Base-by-base conservation (phyloP, 2,113 vertebrate species). In the Rhegmatorhina hoffmannsi region DNA sequence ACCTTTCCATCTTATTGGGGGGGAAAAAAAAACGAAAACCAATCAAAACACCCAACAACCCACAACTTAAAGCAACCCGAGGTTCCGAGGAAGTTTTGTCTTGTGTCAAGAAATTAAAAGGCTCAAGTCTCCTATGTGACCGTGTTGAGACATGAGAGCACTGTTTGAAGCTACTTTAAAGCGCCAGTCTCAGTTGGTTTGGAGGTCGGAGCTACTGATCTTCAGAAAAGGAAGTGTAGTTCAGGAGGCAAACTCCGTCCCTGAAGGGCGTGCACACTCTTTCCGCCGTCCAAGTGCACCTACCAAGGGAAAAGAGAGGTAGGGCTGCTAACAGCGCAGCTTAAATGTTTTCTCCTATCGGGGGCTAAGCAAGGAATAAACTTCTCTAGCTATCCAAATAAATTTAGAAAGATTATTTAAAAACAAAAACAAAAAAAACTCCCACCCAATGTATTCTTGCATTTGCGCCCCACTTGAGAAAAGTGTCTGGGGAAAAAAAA, bases 31-130 rank as follows among this genome's bases (percentile, higher is more conserved):
- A 3, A 2, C 11, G 33, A 81, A 12, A 17, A 36, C 13, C 20
- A 10, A 36, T 44, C 29, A 14, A 79, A 58, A 58, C 72, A 64
- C 20, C 11, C 47, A 80, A 14, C 34, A 25, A 19, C 10, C 15
- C 46, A 56, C 36, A 29, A 13, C 17, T 23, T 69, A 56, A 69
- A 28, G 6, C 87, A 68, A 1, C 9, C 8, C 10, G 3, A 21
- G 10, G 13, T 40, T 91, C 70, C 23, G 14, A 73, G 82, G 18
- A 59, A 58, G 36, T 53, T 56, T 34, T 62, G 79, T 49, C 94
- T 66, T n/a, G 63, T 59, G 75, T n/a, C 55, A 91, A 78, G 55
- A 94, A 95, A 87, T 80, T 66, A 88, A 95, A 92, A 80, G 67
- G 70, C 59, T 95, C 50, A 33, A 80, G 25, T 62, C 58, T 87